Evolutionary conservation across 2,888 invertebrate genomes (phyloP).

Genomic region (Diadromus collaris): DNA sequence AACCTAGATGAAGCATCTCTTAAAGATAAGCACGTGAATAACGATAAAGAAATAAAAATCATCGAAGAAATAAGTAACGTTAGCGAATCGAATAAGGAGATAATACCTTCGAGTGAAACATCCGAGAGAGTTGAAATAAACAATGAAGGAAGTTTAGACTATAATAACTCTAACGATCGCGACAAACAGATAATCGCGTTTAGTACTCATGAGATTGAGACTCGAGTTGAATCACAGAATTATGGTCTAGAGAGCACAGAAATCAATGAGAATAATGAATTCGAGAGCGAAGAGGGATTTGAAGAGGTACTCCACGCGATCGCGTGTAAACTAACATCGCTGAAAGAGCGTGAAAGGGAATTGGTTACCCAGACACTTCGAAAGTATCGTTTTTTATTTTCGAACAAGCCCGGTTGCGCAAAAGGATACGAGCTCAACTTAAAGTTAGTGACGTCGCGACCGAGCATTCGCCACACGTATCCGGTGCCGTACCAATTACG

Average conservation of each 20-base stretch:
- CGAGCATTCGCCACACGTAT: not conserved
- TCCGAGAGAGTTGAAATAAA: not conserved
- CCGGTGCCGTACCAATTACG: not conserved
- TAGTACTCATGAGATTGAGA: not conserved
- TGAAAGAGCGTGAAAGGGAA: not conserved
- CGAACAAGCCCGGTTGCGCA: not conserved
- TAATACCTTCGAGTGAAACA: no score
- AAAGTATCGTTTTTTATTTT: not conserved
- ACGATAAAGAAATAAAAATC: not conserved
- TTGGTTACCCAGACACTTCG: not conserved
- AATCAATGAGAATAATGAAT: not conserved
- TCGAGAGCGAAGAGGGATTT: not conserved
- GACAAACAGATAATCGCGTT: not conserved
- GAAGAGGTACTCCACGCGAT: conserved; percentile 1
- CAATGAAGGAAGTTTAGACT: not conserved
- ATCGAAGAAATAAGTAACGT: not conserved
- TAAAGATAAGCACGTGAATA: no score
- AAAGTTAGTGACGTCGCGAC: not conserved
- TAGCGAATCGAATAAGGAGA: not conserved
- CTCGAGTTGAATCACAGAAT: not conserved
- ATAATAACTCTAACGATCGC: not conserved
- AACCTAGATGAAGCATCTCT: not conserved
- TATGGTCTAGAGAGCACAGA: not conserved
- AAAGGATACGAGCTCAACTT: not conserved
- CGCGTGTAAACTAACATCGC: conserved; percentile 2